Conservation (phyloP, 2,797 vertebrate species). For the Columba guinea region DNA sequence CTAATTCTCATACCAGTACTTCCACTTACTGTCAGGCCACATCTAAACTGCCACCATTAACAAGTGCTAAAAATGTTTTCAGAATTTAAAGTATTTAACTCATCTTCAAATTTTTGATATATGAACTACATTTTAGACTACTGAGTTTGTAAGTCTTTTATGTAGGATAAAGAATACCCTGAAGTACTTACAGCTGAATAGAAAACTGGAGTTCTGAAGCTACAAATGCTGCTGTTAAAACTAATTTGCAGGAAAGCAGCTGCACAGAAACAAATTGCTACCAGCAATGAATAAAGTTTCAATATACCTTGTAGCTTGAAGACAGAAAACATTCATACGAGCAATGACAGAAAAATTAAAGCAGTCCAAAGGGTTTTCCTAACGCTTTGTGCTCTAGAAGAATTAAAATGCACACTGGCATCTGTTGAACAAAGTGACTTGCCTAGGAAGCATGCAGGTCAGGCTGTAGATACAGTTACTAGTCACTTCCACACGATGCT, state of each 20-base stretch:
- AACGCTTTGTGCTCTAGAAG: neutral
- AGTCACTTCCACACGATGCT: neutral
- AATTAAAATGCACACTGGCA: neutral
- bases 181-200: neutral
- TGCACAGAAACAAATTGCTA: neutral
- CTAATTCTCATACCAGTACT: neutral
- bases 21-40: neutral
- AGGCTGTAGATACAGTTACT: neutral
- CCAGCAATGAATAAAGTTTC: neutral
- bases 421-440: neutral
- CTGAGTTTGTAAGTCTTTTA: neutral
- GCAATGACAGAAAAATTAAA: neutral
- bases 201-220: neutral
- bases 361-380: neutral
- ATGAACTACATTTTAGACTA: neutral
- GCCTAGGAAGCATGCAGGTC: neutral
- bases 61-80: neutral
- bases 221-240: neutral
- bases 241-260: neutral
- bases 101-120: neutral
- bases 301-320: neutral
- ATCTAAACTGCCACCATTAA: neutral
- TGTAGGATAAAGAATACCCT: neutral
- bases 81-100: neutral
- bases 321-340: neutral